Evolutionary conservation across 2,797 vertebrate species (phyloP).

Genomic region (Pipistrellus nathusii): DNA sequence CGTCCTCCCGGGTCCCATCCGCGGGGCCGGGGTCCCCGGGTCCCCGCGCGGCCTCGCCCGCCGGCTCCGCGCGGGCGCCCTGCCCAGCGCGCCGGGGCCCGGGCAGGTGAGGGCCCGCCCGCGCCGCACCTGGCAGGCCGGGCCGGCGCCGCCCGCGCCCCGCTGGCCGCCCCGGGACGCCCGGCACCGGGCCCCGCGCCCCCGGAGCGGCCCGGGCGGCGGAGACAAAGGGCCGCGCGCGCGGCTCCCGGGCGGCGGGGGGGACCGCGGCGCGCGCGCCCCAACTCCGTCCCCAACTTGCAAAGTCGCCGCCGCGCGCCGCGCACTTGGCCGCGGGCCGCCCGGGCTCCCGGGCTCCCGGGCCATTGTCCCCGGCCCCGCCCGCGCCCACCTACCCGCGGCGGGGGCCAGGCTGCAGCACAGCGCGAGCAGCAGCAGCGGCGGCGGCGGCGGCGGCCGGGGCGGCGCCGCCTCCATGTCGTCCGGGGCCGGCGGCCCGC

Average conservation of each 20-base stretch:
- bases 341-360: not conserved
- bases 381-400: conserved; percentile 77
- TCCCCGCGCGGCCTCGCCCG: not conserved
- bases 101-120: conserved; percentile 81
- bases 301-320: not conserved
- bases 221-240: conserved; percentile 75
- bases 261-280: conserved; percentile 59
- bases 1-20: not conserved
- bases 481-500: conserved; percentile 71
- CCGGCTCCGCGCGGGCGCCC: not conserved
- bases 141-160: conserved; percentile 24
- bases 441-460: conserved; percentile 31
- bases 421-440: conserved; percentile 70
- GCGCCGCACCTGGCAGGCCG: conserved; percentile 72
- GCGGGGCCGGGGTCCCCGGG: not conserved
- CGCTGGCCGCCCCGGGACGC: not conserved
- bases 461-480: conserved; percentile 72
- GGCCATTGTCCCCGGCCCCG: conserved; percentile 28
- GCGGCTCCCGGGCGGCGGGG: conserved; percentile 28
- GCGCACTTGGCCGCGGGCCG: conserved; percentile 54
- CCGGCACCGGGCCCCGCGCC: not conserved
- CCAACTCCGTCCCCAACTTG: conserved; percentile 70
- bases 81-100: conserved; percentile 53
- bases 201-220: conserved; percentile 44
- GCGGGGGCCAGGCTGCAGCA: conserved; percentile 75